Conservation (phyloP, 2,797 vertebrate genomes). For the Phylloscopus collybita region DNA sequence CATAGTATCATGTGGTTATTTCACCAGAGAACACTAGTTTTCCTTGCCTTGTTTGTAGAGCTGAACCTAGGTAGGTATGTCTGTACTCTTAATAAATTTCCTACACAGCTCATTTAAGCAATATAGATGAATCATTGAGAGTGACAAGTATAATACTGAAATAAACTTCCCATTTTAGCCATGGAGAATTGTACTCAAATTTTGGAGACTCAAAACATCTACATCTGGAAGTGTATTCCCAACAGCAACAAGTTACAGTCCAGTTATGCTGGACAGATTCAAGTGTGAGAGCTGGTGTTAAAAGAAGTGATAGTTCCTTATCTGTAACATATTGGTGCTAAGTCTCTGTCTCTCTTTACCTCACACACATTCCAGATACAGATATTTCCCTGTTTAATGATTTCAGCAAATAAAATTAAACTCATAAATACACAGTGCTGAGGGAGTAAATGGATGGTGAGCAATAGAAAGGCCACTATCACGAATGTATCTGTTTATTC, state of each 20-base stretch:
- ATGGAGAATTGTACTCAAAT: neutral
- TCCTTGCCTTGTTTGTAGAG: neutral
- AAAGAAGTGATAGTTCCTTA: neutral
- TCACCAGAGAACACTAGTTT: neutral
- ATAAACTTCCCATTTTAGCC: neutral
- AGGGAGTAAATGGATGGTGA: neutral
- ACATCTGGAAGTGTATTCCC: neutral
- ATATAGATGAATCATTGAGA: neutral
- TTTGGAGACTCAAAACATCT: neutral
- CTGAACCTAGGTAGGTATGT: neutral
- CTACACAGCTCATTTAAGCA: neutral
- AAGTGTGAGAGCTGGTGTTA: neutral
- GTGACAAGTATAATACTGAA: neutral
- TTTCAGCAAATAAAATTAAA: neutral
- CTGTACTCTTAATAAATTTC: neutral
- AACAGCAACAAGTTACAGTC: neutral
- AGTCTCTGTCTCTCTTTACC: neutral
- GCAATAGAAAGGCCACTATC: neutral
- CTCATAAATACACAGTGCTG: neutral
- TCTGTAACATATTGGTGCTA: neutral
- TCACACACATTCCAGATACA: neutral
- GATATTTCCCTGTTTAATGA: neutral
- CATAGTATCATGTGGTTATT: neutral
- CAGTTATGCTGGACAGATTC: neutral
- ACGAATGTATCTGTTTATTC: neutral